These are phyloP conservation scores for Bimastos eiseni DNA, from an alignment of 2,888 invertebrate genomes.

Conservation along the genomic window DNA sequence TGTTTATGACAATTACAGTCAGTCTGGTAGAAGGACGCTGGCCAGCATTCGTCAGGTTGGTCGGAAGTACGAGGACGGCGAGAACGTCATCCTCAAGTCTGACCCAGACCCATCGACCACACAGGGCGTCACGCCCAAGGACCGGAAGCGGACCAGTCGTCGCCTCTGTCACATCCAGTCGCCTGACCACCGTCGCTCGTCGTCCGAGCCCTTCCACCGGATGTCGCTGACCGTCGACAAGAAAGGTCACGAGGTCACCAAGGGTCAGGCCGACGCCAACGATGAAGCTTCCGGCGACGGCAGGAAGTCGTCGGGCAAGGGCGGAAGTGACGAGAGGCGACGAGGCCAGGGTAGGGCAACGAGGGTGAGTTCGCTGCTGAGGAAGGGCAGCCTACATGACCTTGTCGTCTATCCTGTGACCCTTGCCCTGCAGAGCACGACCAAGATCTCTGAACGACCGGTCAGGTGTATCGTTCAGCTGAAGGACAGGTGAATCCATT, in stretches of 20 bases:
- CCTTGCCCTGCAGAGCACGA: slow-evolving; percentile 63
- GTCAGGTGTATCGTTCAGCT: slow-evolving; percentile 61
- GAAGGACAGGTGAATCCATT: slow-evolving; percentile 43
- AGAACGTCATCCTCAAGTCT: neutral
- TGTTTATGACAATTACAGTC: neutral
- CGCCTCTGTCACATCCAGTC: slow-evolving; percentile 21
- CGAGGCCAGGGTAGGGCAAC: neutral
- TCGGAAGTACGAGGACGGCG: slow-evolving; percentile 20
- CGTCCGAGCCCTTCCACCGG: slow-evolving; percentile 24
- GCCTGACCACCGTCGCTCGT: neutral
- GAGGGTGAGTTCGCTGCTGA: neutral
- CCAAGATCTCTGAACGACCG: slow-evolving; percentile 65
- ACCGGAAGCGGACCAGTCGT: slow-evolving; percentile 22
- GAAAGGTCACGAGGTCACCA: neutral
- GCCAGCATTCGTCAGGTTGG: neutral
- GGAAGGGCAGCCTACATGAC: slow-evolving; percentile 21
- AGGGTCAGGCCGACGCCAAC: neutral
- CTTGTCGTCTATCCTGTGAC: slow-evolving; percentile 37
- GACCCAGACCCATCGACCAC: neutral
- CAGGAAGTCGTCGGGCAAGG: neutral
- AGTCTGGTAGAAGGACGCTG: neutral
- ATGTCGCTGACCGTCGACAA: neutral
- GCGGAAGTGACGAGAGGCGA: slow-evolving; percentile 1
- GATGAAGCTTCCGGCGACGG: neutral
- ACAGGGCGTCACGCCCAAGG: neutral